Conservation (phyloP, 2,888 invertebrate genomes). For the Chymomyza procnemis region DNA sequence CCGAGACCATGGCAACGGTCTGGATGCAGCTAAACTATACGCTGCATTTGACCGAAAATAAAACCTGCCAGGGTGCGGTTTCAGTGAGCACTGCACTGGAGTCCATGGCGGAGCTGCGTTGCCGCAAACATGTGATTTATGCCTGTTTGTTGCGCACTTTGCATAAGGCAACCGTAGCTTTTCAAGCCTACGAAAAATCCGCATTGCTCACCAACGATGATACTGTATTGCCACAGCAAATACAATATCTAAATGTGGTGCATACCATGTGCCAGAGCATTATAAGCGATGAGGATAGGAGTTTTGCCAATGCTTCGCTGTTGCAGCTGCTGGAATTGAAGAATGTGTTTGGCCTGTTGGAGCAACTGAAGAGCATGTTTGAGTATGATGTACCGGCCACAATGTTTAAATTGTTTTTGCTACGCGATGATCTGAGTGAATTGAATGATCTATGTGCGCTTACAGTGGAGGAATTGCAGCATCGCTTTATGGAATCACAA, state of each 20-base stretch:
- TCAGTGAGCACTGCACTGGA: slow-evolving; percentile 22
- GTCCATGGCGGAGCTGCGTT: slow-evolving; percentile 20
- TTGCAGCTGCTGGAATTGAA: slow-evolving; percentile 35
- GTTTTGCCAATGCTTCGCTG: background rate
- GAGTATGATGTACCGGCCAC: slow-evolving; percentile 39
- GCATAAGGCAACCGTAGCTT: slow-evolving; percentile 43
- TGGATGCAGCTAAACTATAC: slow-evolving; percentile 64
- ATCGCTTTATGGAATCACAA: slow-evolving; percentile 21
- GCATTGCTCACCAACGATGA: slow-evolving; percentile 34
- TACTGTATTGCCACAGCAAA: slow-evolving; percentile 52
- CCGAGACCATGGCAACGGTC: slow-evolving; percentile 54
- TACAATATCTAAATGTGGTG: slow-evolving; percentile 58
- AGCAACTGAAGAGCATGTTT: slow-evolving; percentile 42
- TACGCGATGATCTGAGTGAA: slow-evolving; percentile 34
- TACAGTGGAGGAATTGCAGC: slow-evolving; percentile 14
- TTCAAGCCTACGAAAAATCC: slow-evolving; percentile 47
- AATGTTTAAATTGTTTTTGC: slow-evolving; percentile 43
- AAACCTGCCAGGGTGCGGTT: slow-evolving; percentile 12
- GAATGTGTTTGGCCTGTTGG: slow-evolving; percentile 24
- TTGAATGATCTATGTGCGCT: slow-evolving; percentile 32
- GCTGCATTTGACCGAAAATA: slow-evolving; percentile 40
- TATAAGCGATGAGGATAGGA: slow-evolving; percentile 8
- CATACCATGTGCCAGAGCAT: slow-evolving; percentile 45
- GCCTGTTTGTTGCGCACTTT: slow-evolving; percentile 46
- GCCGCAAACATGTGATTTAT: slow-evolving; percentile 35